Evolutionary conservation across 2,888 invertebrate species (phyloP).

Genomic region (Dione vanillae): DNA sequence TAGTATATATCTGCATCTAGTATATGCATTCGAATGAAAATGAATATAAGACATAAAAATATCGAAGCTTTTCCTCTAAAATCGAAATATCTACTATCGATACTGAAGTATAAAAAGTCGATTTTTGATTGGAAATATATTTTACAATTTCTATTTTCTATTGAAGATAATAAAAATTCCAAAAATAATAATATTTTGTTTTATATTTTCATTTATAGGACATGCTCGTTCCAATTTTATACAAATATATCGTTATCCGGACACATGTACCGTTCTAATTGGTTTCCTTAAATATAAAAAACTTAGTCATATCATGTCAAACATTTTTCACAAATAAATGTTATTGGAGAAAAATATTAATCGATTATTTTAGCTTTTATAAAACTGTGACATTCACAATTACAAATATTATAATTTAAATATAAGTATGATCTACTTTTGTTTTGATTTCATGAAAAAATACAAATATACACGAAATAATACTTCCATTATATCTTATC

Average conservation of each 20-base stretch:
- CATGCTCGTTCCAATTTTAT: slow-evolving; percentile 3
- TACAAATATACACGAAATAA: no score
- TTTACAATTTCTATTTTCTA: not conserved
- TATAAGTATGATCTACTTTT: no score
- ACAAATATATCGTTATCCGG: slow-evolving; percentile 11
- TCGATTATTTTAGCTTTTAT: no score
- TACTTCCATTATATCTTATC: no score
- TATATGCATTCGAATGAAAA: slow-evolving; percentile 2
- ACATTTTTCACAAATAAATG: no score
- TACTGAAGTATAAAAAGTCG: slow-evolving; percentile 7
- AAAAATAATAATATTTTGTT: slow-evolving; percentile 13
- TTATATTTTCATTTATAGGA: slow-evolving; percentile 2
- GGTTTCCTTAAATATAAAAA: not conserved
- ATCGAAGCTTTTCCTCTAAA: slow-evolving; percentile 4
- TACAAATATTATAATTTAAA: no score
- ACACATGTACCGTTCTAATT: slow-evolving; percentile 7
- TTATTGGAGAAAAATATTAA: no score
- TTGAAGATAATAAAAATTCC: slow-evolving; percentile 14
- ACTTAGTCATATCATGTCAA: no score
- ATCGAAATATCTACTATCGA: slow-evolving; percentile 8
- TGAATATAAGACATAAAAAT: not conserved
- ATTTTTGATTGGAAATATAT: slow-evolving; percentile 14
- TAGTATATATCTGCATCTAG: no score
- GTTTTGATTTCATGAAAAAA: no score
- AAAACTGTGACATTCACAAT: no score